phyloP scores from a whole-genome alignment of 2,113 vertebrate genomes.

The Calidris pygmaea region DNA sequence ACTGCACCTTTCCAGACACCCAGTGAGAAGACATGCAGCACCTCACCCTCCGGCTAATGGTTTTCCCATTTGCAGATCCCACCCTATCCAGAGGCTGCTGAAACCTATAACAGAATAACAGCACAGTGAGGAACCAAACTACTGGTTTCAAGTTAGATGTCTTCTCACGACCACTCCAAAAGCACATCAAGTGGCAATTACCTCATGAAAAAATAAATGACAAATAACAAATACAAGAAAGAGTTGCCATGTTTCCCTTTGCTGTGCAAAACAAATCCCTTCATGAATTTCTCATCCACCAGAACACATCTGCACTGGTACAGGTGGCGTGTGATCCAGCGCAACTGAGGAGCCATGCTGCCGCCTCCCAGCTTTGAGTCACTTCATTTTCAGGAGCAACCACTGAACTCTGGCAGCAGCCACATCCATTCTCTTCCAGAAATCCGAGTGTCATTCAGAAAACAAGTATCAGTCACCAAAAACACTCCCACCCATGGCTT shows the following conservation, averaged over 20 bases:
- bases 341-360: neutral
- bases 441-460: neutral
- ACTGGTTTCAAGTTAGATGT: accelerated
- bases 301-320: neutral
- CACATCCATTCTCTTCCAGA: neutral
- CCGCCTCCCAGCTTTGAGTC: neutral
- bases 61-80: neutral
- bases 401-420: neutral
- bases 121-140: neutral
- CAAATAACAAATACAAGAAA: neutral
- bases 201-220: neutral
- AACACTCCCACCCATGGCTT: neutral
- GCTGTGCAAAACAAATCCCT: neutral
- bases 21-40: neutral
- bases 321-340: accelerated
- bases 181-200: neutral
- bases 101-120: neutral
- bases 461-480: neutral
- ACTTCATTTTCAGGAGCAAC: neutral
- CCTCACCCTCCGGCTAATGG: neutral
- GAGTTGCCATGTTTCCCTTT: neutral
- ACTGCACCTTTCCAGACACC: neutral
- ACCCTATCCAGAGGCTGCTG: neutral
- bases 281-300: neutral
- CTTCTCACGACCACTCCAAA: neutral